phyloP scores from a whole-genome alignment of 37 sponge, comb jelly and placozoan genomes.

The Corticium candelabrum region DNA sequence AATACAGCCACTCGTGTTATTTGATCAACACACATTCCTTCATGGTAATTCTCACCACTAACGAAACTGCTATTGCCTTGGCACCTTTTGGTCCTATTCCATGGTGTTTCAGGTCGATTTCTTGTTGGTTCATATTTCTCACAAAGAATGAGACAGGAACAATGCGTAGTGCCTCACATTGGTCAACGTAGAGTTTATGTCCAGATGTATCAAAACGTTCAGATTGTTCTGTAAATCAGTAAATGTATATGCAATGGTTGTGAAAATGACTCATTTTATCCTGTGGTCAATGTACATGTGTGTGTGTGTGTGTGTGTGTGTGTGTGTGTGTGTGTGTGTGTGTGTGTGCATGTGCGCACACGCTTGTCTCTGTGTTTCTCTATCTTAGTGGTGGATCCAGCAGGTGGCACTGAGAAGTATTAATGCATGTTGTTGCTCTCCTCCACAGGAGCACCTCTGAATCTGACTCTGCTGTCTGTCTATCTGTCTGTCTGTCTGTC shows the following conservation, averaged over 20 bases:
- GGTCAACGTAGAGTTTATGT: conserved; percentile 52
- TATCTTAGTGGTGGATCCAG: too few relatives aligned
- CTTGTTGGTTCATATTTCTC: conserved; percentile 22
- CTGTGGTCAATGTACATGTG: neutral
- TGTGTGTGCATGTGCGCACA: too few relatives aligned
- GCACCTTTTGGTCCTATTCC: conserved; percentile 89
- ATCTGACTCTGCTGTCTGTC: too few relatives aligned
- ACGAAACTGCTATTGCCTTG: conserved; percentile 77
- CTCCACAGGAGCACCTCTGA: too few relatives aligned
- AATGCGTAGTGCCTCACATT: conserved; percentile 65
- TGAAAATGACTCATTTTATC: neutral
- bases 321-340: too few relatives aligned
- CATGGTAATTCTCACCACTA: conserved; percentile 49
- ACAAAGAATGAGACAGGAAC: conserved; percentile 81
- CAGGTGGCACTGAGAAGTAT: too few relatives aligned
- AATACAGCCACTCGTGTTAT: neutral
- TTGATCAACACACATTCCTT: neutral
- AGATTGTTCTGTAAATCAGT: conserved; percentile 59
- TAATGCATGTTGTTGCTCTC: too few relatives aligned
- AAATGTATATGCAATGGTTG: neutral
- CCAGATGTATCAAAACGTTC: conserved; percentile 85
- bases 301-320: too few relatives aligned
- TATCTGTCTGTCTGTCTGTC: too few relatives aligned
- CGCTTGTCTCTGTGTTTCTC: too few relatives aligned
- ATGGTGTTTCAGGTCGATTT: conserved; percentile 75